These are phyloP conservation scores for Vanacampus margaritifer DNA, from an alignment of 2,113 vertebrate species.

Conservation along the genomic window DNA sequence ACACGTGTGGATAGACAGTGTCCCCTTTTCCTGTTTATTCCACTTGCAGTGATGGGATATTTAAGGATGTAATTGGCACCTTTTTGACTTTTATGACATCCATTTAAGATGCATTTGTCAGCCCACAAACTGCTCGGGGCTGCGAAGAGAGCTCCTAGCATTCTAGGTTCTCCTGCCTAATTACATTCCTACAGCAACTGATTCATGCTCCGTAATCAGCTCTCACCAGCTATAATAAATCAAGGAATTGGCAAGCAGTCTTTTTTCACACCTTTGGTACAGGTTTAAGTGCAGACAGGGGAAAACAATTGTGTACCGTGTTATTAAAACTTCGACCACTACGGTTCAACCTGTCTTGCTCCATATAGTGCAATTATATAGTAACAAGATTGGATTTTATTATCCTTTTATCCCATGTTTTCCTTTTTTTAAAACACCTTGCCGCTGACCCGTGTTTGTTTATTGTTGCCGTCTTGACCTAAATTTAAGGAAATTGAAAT, in stretches of 20 bases:
- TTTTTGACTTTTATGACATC: constrained; percentile 81
- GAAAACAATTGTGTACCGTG: constrained; percentile 57
- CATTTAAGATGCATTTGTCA: constrained; percentile 79
- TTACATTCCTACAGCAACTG: constrained; percentile 72
- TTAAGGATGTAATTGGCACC: constrained; percentile 80
- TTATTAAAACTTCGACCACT: constrained; percentile 61
- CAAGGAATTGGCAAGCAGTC: constrained; percentile 69
- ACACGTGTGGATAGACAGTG: neutral
- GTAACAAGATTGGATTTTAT: constrained; percentile 56
- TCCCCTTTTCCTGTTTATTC: constrained; percentile 58
- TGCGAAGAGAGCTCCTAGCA: constrained; percentile 54
- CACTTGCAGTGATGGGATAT: constrained; percentile 69
- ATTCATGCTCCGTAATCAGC: constrained; percentile 77
- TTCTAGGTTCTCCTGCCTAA: constrained; percentile 70
- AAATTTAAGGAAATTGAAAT: constrained; percentile 5
- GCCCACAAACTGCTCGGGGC: constrained; percentile 73
- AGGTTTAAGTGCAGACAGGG: constrained; percentile 58
- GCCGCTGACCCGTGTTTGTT: constrained; percentile 24
- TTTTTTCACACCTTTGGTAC: constrained; percentile 62
- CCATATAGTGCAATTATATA: constrained; percentile 54
- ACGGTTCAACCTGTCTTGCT: constrained; percentile 40
- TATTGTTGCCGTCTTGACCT: constrained; percentile 11
- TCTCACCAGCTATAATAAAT: constrained; percentile 70
- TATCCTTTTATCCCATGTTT: constrained; percentile 32
- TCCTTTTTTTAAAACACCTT: constrained; percentile 21